These are phyloP conservation scores for Rugalucina vietnamica DNA, from an alignment of 2,888 invertebrate species.

Conservation along the genomic window DNA sequence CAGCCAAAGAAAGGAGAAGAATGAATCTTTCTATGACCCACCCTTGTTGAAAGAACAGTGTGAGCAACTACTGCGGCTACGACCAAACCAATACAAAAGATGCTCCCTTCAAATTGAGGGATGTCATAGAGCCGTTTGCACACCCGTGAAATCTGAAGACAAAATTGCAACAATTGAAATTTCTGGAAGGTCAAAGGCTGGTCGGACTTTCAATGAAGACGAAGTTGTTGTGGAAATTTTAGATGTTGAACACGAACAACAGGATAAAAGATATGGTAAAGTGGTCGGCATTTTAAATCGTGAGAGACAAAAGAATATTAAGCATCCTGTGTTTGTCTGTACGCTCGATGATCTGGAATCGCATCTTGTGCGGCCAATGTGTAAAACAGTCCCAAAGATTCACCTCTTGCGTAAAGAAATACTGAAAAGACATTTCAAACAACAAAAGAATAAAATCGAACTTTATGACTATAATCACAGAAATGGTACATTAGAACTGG, in stretches of 20 bases:
- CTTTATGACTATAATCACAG: conserved; percentile 52
- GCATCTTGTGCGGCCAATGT: conserved; percentile 64
- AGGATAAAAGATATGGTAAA: conserved; percentile 51
- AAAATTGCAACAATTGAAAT: conserved; percentile 52
- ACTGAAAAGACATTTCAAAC: conserved; percentile 44
- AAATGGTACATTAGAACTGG: conserved; percentile 32
- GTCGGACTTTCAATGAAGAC: conserved; percentile 61
- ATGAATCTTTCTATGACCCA: background rate
- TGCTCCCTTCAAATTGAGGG: conserved; percentile 59
- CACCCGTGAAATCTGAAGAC: conserved; percentile 37
- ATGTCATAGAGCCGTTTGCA: conserved; percentile 60
- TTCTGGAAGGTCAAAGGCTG: conserved; percentile 60
- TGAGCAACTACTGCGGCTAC: background rate
- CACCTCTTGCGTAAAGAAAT: conserved; percentile 32
- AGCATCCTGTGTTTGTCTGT: conserved; percentile 62
- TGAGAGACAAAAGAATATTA: conserved; percentile 34
- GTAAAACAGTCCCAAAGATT: conserved; percentile 70
- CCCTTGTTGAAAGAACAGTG: background rate
- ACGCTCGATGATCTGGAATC: conserved; percentile 58
- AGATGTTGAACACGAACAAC: conserved; percentile 6
- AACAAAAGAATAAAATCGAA: conserved; percentile 18
- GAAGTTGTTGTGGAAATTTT: conserved; percentile 63
- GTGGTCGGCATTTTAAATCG: conserved; percentile 57
- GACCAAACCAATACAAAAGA: conserved; percentile 47
- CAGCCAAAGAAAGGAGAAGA: background rate